These are phyloP conservation scores for Coleophora deauratella DNA, from an alignment of 2,888 invertebrate species.

Conservation along the genomic window DNA sequence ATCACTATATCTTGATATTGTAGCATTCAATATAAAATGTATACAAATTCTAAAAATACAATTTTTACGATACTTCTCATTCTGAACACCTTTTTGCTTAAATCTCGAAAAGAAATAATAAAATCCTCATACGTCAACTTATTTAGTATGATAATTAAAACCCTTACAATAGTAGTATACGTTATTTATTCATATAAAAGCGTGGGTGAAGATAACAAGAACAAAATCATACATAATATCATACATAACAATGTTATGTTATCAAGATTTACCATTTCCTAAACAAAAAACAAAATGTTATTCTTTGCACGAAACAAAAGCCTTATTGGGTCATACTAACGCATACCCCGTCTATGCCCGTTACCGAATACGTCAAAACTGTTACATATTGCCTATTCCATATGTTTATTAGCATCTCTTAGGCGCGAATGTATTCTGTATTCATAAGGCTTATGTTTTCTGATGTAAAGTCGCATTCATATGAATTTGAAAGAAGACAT, in stretches of 20 bases:
- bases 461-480: background rate
- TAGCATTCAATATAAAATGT: too few relatives aligned
- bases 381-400: constrained; percentile 8
- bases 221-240: too few relatives aligned
- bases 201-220: too few relatives aligned
- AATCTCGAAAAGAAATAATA: too few relatives aligned
- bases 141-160: too few relatives aligned
- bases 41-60: too few relatives aligned
- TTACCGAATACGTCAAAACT: constrained; percentile 1
- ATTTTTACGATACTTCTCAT: too few relatives aligned
- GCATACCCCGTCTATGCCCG: constrained; percentile 4
- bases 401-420: constrained; percentile 6
- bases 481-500: too few relatives aligned
- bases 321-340: constrained; percentile 8
- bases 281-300: background rate
- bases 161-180: too few relatives aligned
- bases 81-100: too few relatives aligned
- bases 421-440: constrained; percentile 1
- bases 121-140: too few relatives aligned
- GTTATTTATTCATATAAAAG: too few relatives aligned
- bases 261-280: constrained; percentile 10
- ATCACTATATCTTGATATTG: background rate
- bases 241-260: background rate
- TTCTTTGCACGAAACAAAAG: background rate
- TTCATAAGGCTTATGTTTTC: background rate